A percentile compares a stretch with the other conserved stretches of the same genome.
Evolutionary conservation across 2,888 invertebrate genomes (phyloP).

Genomic region (Pteria penguin): DNA sequence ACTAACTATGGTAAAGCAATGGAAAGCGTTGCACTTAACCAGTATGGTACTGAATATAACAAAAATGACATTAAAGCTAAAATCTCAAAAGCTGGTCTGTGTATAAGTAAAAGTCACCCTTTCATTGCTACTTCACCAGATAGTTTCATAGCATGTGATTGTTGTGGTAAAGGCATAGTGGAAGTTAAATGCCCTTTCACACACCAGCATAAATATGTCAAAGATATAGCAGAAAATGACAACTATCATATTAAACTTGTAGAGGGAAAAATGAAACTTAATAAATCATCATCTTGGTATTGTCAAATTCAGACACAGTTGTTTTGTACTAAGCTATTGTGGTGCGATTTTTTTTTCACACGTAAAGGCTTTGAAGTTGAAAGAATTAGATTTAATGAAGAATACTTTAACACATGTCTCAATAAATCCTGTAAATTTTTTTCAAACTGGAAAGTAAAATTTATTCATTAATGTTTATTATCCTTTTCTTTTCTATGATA

Average conservation of each 20-base stretch:
- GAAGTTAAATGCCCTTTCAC: constrained; percentile 31
- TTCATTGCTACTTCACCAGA: constrained; percentile 32
- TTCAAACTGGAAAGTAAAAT: too few species aligned
- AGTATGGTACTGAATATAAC: constrained; percentile 1
- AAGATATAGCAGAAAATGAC: constrained; percentile 17
- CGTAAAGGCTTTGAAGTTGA: constrained; percentile 15
- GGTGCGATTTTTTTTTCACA: constrained; percentile 30
- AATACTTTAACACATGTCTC: background rate
- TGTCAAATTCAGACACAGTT: constrained; percentile 28
- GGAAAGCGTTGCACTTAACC: constrained; percentile 30
- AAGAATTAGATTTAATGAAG: constrained; percentile 1
- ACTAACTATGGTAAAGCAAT: constrained; percentile 36
- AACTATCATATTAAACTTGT: constrained; percentile 23
- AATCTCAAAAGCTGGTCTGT: constrained; percentile 15
- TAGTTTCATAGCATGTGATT: constrained; percentile 20
- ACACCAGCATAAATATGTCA: constrained; percentile 19
- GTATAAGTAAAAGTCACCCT: constrained; percentile 3
- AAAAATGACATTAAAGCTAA: constrained; percentile 11
- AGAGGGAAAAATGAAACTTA: constrained; percentile 17
- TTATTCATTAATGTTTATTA: too few species aligned
- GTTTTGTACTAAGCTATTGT: background rate
- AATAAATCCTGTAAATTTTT: constrained; percentile 11
- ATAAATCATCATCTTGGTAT: constrained; percentile 11
- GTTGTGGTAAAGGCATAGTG: constrained; percentile 28
- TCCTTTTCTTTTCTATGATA: too few species aligned